Base-by-base conservation (phyloP, 2,888 invertebrate species). In the Ganaspis brasiliensis region DNA sequence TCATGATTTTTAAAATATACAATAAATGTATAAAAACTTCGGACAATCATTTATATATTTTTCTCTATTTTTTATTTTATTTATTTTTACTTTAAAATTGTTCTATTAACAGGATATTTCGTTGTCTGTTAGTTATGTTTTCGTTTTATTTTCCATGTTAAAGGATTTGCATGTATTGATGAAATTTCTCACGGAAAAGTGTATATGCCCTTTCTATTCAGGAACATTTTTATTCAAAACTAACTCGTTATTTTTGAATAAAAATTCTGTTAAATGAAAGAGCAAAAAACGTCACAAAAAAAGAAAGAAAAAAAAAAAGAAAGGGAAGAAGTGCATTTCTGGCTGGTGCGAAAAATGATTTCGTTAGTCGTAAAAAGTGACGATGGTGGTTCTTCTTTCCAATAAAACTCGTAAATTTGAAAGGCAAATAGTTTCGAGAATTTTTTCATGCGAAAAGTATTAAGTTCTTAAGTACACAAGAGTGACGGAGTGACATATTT, bases 361-460 rank as follows among this genome's bases (percentile, higher is more conserved):
- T 63, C 37, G 14, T 61, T 61, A 35, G 12, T 16, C 8, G 12
- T 63, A 35, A 35, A 3, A 10, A 35, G 6, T 63, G 37, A 52
- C 12, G 14, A 19, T 40, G 12, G 37, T 40, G 40, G 16, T 40
- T 40, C 37, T 63, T 63, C 12, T 21, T 40, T 19, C 21, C 63
- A 63, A 63, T 63, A 40, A 63, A 63, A 63, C 63, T 40, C 63
- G 40, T 35, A 19, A 63, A 37, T 63, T 19, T 8, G 37, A 63
- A 63, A 40, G 14, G 63, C 59, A 59, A 59, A 61, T 61, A 19
- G 16, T 63, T 63, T 63, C 14, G 40, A 37, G 40, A 45, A 63
- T 63, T 45, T 59, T 52, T 40, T 45, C 21, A 45, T 24, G 14
- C 0, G 24, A 21, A n/a, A 21, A 16, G 12, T 40, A 10, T 45